A percentile compares a stretch with the other conserved stretches of the same genome.
Evolutionary conservation across 64 coral and sea anemone species (phyloP).

Genomic region (Montipora foliosa): DNA sequence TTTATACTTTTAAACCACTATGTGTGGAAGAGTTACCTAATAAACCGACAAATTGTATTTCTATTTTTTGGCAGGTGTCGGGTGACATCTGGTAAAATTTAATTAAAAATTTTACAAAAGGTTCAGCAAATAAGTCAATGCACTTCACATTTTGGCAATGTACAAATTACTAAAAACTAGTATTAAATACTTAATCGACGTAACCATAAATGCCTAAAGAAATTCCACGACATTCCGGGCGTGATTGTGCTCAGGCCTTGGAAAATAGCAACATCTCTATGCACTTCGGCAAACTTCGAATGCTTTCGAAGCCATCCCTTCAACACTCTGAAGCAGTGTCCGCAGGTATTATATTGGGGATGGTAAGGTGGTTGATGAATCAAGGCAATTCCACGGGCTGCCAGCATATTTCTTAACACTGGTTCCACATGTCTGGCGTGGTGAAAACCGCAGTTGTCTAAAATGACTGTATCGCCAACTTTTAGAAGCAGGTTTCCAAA

Average conservation of each 20-base stretch:
- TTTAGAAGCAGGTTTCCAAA: slow-evolving; percentile 59
- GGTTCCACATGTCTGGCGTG: slow-evolving; percentile 55
- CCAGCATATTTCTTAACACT: slow-evolving; percentile 55
- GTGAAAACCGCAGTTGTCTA: slow-evolving; percentile 80
- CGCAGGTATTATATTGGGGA: slow-evolving; percentile 61
- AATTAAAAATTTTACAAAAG: too few species aligned
- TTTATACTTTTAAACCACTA: too few species aligned
- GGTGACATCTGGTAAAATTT: too few species aligned
- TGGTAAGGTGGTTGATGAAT: slow-evolving; percentile 70
- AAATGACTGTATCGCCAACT: slow-evolving; percentile 35
- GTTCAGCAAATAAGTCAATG: too few species aligned
- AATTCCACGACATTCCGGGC: slow-evolving; percentile 51
- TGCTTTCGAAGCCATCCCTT: slow-evolving; percentile 58
- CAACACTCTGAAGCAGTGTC: slow-evolving; percentile 60
- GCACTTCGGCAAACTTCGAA: slow-evolving; percentile 21
- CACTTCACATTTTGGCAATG: too few species aligned
- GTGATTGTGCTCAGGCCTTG: slow-evolving; percentile 55
- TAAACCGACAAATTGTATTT: too few species aligned
- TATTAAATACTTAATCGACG: not conserved
- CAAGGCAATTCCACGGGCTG: not conserved
- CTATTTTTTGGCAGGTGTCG: too few species aligned
- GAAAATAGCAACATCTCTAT: slow-evolving; percentile 60
- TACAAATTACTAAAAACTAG: too few species aligned
- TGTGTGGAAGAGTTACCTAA: not conserved
- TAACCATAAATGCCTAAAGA: slow-evolving; percentile 59